Evolutionary conservation across 2,888 invertebrate species (phyloP).

Genomic region (Stenolophus ochropezus): DNA sequence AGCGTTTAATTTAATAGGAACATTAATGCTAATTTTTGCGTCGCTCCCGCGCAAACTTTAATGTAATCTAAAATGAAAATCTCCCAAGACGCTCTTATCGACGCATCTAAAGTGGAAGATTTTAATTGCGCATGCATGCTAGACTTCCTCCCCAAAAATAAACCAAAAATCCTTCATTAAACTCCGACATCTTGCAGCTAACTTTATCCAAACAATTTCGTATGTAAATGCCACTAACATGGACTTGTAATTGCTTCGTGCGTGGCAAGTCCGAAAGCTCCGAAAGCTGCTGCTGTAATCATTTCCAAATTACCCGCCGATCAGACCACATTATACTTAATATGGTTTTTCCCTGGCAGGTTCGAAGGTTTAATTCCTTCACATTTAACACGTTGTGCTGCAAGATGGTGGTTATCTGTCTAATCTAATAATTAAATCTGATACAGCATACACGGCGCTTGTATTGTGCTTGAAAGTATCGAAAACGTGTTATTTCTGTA

Average conservation of each 20-base stretch:
- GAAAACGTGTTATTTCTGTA: neutral
- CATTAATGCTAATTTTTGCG: constrained; percentile 58
- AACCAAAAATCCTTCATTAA: constrained; percentile 51
- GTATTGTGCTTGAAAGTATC: neutral
- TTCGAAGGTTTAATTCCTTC: constrained; percentile 9
- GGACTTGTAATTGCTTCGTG: constrained; percentile 39
- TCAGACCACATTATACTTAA: constrained; percentile 25
- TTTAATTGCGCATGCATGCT: constrained; percentile 54
- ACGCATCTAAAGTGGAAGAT: constrained; percentile 54
- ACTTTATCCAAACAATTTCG: constrained; percentile 50
- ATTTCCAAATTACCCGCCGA: constrained; percentile 43
- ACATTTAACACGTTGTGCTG: constrained; percentile 11
- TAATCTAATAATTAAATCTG: neutral
- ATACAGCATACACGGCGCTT: neutral
- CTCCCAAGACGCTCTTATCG: constrained; percentile 56
- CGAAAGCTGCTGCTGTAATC: constrained; percentile 15
- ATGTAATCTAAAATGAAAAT: constrained; percentile 58
- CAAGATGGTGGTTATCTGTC: neutral
- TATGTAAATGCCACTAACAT: constrained; percentile 53
- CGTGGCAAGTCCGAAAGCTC: neutral
- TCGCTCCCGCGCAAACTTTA: constrained; percentile 56
- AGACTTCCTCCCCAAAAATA: constrained; percentile 42
- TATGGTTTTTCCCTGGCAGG: neutral
- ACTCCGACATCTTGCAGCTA: constrained; percentile 41
- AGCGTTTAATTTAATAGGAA: constrained; percentile 39